Conservation (phyloP, 2,888 invertebrate species). For the Melanchra persicariae region DNA sequence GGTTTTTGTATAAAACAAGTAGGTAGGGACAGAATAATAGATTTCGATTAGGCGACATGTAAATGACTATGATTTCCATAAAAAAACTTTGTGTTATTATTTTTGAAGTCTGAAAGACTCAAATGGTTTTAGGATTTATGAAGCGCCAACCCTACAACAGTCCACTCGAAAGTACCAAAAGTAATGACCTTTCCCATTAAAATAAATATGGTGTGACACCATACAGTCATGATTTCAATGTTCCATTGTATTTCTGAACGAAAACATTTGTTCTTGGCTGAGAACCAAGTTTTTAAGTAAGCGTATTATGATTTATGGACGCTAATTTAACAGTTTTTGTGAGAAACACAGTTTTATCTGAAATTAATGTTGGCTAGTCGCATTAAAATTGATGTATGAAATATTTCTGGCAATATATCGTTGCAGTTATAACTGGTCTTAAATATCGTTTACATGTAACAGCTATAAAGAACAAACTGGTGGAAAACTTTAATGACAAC, state of each 20-base stretch:
- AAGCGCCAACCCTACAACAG: constrained; percentile 44
- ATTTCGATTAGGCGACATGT: not conserved
- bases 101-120: not conserved
- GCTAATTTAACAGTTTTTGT: constrained; percentile 59
- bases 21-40: not conserved
- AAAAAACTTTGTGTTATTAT: not conserved
- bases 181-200: constrained; percentile 65
- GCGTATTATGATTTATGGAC: constrained; percentile 59
- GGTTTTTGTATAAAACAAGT: not conserved
- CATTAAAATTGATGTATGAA: constrained; percentile 50
- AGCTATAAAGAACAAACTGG: not conserved
- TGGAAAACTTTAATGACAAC: too few species aligned
- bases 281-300: constrained; percentile 62
- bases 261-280: constrained; percentile 65
- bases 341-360: constrained; percentile 42
- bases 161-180: constrained; percentile 54
- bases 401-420: constrained; percentile 29
- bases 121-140: not conserved
- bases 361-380: constrained; percentile 46
- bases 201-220: constrained; percentile 68
- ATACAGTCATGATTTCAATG: constrained; percentile 63
- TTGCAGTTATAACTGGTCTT: constrained; percentile 24
- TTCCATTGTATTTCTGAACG: constrained; percentile 58
- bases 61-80: not conserved
- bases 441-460: constrained; percentile 14